A percentile compares a stretch with the other conserved stretches of the same genome.
Conservation (phyloP, 2,113 vertebrate genomes). For the Edolisoma coerulescens region DNA sequence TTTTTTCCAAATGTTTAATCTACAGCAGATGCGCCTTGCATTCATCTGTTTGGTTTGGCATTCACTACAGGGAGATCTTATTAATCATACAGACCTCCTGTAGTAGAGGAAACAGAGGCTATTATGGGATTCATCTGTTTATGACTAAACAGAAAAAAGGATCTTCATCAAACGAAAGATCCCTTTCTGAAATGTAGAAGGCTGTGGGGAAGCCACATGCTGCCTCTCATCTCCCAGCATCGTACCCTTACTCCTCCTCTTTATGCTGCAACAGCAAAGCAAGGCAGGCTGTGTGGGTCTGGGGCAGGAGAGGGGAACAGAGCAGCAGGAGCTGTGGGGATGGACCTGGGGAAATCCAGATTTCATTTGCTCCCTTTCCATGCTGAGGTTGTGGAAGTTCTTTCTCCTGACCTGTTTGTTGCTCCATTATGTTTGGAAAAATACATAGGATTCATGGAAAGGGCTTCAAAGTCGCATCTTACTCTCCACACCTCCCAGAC, state of each 20-base stretch:
- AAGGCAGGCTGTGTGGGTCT: not conserved
- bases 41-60: constrained; percentile 80
- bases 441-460: not conserved
- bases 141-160: constrained; percentile 55
- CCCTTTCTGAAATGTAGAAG: constrained; percentile 1
- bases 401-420: not conserved
- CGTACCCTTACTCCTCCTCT: not conserved
- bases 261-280: not conserved
- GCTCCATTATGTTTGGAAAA: not conserved
- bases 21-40: constrained; percentile 77
- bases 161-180: constrained; percentile 50
- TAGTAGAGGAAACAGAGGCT: constrained; percentile 70
- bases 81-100: constrained; percentile 68
- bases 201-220: not conserved
- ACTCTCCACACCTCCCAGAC: not conserved
- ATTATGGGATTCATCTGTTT: constrained; percentile 62
- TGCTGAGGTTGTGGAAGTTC: not conserved
- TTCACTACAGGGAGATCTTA: constrained; percentile 70
- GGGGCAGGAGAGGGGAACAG: not conserved
- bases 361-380: not conserved
- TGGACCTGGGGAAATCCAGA: not conserved
- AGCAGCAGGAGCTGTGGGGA: not conserved
- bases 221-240: not conserved
- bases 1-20: constrained; percentile 82
- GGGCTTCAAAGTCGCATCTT: not conserved